phyloP scores from a whole-genome alignment of 2,113 vertebrate genomes.

The Chelonoidis abingdonii region DNA sequence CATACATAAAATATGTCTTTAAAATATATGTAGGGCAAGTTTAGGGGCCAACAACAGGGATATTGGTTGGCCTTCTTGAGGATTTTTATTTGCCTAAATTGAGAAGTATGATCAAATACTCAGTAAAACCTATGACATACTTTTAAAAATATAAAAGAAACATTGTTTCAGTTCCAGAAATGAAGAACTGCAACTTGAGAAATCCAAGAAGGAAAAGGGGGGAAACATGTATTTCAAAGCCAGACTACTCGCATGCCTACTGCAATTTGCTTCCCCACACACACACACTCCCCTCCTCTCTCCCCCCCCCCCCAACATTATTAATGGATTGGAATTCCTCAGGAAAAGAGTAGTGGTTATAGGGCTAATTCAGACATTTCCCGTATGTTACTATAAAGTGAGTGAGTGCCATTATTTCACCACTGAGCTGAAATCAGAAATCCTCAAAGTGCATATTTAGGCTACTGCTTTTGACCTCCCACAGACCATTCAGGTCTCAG shows the following conservation, averaged over 20 bases:
- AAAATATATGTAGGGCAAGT: accelerated
- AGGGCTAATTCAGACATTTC: slow-evolving; percentile 72
- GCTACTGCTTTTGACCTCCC: slow-evolving; percentile 78
- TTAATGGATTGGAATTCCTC: slow-evolving; percentile 69
- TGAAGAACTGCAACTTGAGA: not conserved
- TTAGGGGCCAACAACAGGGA: not conserved
- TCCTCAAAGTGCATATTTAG: slow-evolving; percentile 74
- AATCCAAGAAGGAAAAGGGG: not conserved
- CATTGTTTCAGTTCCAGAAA: not conserved
- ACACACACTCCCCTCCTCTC: not conserved
- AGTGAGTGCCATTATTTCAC: slow-evolving; percentile 78
- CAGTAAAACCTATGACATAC: not conserved
- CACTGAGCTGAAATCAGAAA: slow-evolving; percentile 81
- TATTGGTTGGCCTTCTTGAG: not conserved
- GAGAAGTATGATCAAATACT: not conserved
- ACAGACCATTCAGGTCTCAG: slow-evolving; percentile 53
- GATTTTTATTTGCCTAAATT: not conserved
- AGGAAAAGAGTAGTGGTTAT: not conserved
- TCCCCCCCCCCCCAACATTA: slow-evolving; percentile 24
- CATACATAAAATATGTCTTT: not conserved
- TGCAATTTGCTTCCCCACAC: slow-evolving; percentile 40
- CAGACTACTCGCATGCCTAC: not conserved
- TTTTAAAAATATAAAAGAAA: slow-evolving; percentile 27
- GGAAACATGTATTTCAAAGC: slow-evolving; percentile 44
- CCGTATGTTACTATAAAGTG: slow-evolving; percentile 73